These are phyloP conservation scores for Casuarius casuarius DNA, from an alignment of 2,113 vertebrate genomes.

Conservation along the genomic window DNA sequence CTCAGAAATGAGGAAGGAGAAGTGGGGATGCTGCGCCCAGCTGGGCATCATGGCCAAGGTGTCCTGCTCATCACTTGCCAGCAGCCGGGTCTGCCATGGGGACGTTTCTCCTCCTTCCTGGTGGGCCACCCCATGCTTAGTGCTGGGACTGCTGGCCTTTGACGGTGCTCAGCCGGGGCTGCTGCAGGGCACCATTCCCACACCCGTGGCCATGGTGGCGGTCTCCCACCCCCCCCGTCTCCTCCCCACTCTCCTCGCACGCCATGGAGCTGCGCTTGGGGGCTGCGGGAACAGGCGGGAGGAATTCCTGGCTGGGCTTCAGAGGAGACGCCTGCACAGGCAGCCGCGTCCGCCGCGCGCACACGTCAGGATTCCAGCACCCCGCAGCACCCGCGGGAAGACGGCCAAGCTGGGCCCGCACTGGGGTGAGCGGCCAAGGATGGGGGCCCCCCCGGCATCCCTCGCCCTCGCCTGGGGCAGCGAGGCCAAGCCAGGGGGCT, in stretches of 20 bases:
- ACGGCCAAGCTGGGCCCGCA: not conserved
- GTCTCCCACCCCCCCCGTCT: not conserved
- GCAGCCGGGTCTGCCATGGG: not conserved
- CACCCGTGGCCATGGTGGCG: not conserved
- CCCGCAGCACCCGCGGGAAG: slow-evolving; percentile 12
- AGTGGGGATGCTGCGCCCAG: not conserved
- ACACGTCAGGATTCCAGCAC: slow-evolving; percentile 67
- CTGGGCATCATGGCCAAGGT: no score
- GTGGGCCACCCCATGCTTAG: not conserved
- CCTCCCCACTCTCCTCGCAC: not conserved
- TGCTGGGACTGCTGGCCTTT: not conserved
- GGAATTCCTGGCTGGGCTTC: slow-evolving; percentile 67
- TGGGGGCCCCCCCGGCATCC: no score
- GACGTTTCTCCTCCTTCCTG: not conserved
- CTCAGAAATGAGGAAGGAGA: not conserved
- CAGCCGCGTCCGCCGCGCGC: not conserved
- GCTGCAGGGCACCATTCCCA: not conserved
- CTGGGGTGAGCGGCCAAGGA: no score
- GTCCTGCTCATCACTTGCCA: not conserved
- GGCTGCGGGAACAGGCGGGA: slow-evolving; percentile 14
- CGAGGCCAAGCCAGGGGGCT: no score
- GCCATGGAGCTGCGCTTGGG: not conserved
- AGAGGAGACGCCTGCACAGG: slow-evolving; percentile 67
- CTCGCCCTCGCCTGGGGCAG: not conserved
- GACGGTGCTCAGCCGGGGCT: not conserved